These are phyloP conservation scores for Drosophila arawakana DNA, from an alignment of 1,140 invertebrate species.

Conservation along the genomic window DNA sequence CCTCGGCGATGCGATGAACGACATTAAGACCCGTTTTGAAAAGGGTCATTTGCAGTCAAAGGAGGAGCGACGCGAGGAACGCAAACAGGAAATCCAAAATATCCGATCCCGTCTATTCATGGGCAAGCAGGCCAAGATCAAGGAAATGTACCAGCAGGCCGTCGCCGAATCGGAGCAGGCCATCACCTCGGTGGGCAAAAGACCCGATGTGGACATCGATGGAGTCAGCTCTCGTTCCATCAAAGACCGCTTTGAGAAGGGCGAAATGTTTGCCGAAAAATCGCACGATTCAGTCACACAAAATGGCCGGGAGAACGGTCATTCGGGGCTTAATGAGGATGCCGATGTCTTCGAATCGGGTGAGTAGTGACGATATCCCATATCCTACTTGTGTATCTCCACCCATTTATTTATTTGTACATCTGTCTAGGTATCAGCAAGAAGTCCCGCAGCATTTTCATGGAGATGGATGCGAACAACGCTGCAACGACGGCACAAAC, in stretches of 20 bases:
- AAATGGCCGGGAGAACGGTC: background rate
- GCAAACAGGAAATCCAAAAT: conserved; percentile 94
- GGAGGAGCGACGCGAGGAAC: conserved; percentile 90
- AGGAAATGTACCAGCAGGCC: conserved; percentile 96
- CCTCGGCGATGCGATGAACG: conserved; percentile 91
- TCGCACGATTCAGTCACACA: background rate
- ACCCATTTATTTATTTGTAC: conserved; percentile 13
- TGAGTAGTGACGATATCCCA: conserved; percentile 71
- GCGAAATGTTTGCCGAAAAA: conserved; percentile 87
- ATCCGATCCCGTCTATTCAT: conserved; percentile 93
- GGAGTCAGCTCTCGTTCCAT: conserved; percentile 89
- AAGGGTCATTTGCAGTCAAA: conserved; percentile 87
- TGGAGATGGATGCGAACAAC: conserved; percentile 91
- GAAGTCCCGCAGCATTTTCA: conserved; percentile 93
- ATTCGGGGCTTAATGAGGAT: conserved; percentile 86
- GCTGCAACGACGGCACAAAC: conserved; percentile 48
- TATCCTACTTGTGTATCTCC: background rate
- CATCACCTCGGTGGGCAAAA: conserved; percentile 87
- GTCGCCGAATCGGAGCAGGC: conserved; percentile 91
- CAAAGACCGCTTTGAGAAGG: conserved; percentile 93
- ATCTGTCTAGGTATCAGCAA: conserved; percentile 90
- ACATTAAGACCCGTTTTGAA: conserved; percentile 92
- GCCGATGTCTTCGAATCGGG: conserved; percentile 93
- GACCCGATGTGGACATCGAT: conserved; percentile 86
- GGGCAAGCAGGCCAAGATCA: conserved; percentile 95